A percentile compares a stretch with the other conserved stretches of the same genome.
Evolutionary conservation across 2,113 vertebrate genomes (phyloP).

Genomic region (Ciconia boyciana): DNA sequence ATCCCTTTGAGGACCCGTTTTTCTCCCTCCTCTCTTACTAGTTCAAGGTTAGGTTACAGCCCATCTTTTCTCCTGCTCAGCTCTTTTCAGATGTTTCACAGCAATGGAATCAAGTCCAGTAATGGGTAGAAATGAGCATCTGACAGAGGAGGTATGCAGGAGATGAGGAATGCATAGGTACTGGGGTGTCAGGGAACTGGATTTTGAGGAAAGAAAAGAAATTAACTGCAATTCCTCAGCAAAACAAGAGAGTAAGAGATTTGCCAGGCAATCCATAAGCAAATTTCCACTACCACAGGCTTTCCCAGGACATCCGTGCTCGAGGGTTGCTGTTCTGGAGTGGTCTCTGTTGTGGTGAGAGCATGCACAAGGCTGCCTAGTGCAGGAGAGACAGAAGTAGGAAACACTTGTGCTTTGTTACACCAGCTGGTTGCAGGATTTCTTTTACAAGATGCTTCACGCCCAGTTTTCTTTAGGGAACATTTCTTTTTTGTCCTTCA

Average conservation of each 20-base stretch:
- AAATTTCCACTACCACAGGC: neutral
- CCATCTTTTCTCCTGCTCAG: neutral
- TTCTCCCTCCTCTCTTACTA: neutral
- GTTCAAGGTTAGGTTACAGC: neutral
- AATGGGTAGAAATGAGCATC: neutral
- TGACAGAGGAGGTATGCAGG: neutral
- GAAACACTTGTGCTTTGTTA: neutral
- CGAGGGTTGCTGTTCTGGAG: neutral
- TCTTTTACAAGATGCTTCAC: neutral
- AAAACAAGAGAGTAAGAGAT: neutral
- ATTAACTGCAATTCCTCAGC: neutral
- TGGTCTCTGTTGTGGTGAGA: neutral
- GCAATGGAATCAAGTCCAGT: fast-evolving
- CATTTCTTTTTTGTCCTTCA: neutral
- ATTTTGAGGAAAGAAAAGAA: neutral
- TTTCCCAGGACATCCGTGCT: neutral
- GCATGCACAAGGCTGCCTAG: fast-evolving
- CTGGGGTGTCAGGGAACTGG: neutral
- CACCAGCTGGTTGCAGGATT: neutral
- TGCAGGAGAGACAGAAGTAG: fast-evolving
- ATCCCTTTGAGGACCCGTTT: neutral
- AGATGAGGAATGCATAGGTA: neutral
- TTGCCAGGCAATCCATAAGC: neutral
- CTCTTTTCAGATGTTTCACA: neutral
- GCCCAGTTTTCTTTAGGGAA: neutral